Evolutionary conservation across 2,888 invertebrate genomes (phyloP), one percentile per base, ranked within the genome.

Genomic region (Tipula unca): DNA sequence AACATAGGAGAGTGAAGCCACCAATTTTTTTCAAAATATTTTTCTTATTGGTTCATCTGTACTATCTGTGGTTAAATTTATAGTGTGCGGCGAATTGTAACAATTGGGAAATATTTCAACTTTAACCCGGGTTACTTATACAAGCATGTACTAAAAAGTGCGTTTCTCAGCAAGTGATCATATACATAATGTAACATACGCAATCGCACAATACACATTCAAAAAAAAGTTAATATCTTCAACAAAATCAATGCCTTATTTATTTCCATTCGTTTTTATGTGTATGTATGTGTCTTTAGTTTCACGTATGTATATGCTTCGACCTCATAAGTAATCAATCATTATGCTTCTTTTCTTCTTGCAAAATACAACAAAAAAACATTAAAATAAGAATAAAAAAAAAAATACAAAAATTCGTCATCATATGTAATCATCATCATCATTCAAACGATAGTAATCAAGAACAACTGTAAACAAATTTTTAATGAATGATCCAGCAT

Each of bases 291-390:
- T 83, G n/a, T 83, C 4, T 83, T 8, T 32, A 83, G 35, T 29
- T 83, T 83, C 35, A 32, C 32, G n/a, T 83, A 35, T 83, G n/a
- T 83, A 35, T 83, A 32, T 83, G 35, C 35, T 83, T 83, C 83
- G 83, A 83, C 83, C 83, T 83, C 83, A 83, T 29, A 83, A 17
- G 83, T 35, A 83, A 83, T 83, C 83, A 83, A 83, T 83, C 83
- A 83, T 83, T 83, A 35, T 83, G 83, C 35, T 20, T 83, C 83
- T 32, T 32, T 29, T 32, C 29, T 32, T 29, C 32, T 35, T 83
- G 35, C 83, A 69, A 69, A 69, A 69, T 25, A 20, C 69, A 69
- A 69, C 25, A 25, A 69, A 25, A 69, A 48, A 42, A 42, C 3
- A 69, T 25, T 6, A 69, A 20, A 69, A 69, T 69, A 69, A 69